phyloP scores from a whole-genome alignment of 2,113 vertebrate species.

The Orycteropus afer region DNA sequence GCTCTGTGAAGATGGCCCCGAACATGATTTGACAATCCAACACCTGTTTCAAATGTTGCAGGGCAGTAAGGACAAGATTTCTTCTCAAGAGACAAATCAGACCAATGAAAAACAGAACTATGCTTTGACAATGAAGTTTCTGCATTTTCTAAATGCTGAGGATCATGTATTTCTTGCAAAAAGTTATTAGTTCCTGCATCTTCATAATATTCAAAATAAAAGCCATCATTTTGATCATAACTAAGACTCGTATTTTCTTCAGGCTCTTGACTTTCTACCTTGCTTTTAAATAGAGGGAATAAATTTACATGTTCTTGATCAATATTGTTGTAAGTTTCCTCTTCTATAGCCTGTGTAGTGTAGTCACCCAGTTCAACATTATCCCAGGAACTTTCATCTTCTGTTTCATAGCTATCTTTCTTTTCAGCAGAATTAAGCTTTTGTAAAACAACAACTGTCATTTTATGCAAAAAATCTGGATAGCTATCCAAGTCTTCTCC shows the following conservation, averaged over 20 bases:
- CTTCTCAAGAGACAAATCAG: constrained; percentile 90
- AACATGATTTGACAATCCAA: constrained; percentile 96
- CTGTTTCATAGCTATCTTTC: constrained; percentile 90
- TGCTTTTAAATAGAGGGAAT: constrained; percentile 89
- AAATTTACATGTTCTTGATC: constrained; percentile 88
- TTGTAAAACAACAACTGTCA: constrained; percentile 91
- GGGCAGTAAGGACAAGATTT: constrained; percentile 95
- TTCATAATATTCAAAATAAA: constrained; percentile 92
- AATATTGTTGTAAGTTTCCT: constrained; percentile 87
- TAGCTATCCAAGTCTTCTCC: constrained; percentile 90
- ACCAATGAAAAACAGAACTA: constrained; percentile 90
- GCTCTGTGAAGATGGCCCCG: constrained; percentile 95
- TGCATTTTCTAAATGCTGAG: constrained; percentile 88
- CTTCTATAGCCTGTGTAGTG: constrained; percentile 88
- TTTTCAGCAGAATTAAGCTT: constrained; percentile 90
- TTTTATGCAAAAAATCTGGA: constrained; percentile 91
- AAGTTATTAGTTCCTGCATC: constrained; percentile 87
- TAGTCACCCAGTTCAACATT: constrained; percentile 89
- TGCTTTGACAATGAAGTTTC: constrained; percentile 88
- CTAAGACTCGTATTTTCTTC: constrained; percentile 86
- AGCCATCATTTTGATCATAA: constrained; percentile 90
- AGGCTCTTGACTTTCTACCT: constrained; percentile 85
- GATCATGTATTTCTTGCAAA: constrained; percentile 88
- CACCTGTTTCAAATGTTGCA: constrained; percentile 95
- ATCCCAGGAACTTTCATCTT: constrained; percentile 90